Base-by-base conservation (phyloP, 1,140 invertebrate species). In the Aethina tumida region DNA sequence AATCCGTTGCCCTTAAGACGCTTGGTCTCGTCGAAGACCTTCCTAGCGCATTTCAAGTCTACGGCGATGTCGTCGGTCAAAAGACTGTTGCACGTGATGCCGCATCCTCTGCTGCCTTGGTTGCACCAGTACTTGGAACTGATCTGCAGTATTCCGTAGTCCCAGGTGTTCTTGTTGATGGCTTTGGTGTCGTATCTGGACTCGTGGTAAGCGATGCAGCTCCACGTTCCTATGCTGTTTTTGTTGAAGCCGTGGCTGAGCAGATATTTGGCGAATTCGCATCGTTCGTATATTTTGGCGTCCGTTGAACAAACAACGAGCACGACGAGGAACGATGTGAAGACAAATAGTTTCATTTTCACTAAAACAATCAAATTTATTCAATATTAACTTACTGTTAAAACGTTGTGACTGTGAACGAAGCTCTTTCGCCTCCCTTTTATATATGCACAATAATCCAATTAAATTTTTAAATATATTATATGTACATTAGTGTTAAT, bases 141-240 rank as follows among this genome's bases (percentile, higher is more conserved):
- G 15, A 40, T 40, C 28, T 40, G 38, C n/a, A 40, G 30, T n/a
- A 40, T 34, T 13, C 38, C 38, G 28, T 36, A 26, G 20, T 35
- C 38, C n/a, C 31, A 10, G 5, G 30, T 22, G 14, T 15, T 1
- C 14, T 3, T 2, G 16, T 40, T 40, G 3, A 24, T 14, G 2
- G 38, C 38, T 14, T 21, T 16, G 3, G 38, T 40, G 13, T 40
- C 17, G 21, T 17, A 40, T 10, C 35, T 9, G 2, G 38, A 40
- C 17, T 40, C 38, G 15, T 36, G 28, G 7, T 40, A 20, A 5
- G 30, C 38, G 9, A 40, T 40, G 14, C 38, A 40, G 3, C 10
- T 15, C 38, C 38, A 40, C n/a, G n/a, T n/a, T n/a, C n/a, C n/a
- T n/a, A n/a, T n/a, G n/a, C n/a, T n/a, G n/a, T n/a, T n/a, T n/a